Evolutionary conservation across 2,113 vertebrate genomes (phyloP).

Genomic region (Bujurquina vittata): DNA sequence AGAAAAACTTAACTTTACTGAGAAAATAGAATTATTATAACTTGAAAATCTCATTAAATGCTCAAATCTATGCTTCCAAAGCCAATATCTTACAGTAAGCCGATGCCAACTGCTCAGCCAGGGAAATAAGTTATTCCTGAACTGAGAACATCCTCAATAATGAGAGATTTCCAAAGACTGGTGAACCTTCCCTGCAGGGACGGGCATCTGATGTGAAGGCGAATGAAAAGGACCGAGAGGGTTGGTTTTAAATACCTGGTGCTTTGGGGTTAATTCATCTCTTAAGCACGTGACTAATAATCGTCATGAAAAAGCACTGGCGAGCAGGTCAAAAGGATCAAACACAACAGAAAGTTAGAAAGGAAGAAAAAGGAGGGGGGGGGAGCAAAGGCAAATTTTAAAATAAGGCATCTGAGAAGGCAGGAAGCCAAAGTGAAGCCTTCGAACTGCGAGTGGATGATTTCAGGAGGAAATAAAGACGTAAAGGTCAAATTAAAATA

Average conservation of each 20-base stretch:
- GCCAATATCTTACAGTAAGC: background rate
- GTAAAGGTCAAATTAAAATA: slow-evolving; percentile 17
- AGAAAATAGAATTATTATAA: background rate
- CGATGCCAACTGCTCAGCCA: background rate
- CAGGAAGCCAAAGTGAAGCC: slow-evolving; percentile 58
- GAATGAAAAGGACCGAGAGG: slow-evolving; percentile 39
- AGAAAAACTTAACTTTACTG: background rate
- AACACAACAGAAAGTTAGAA: slow-evolving; percentile 78
- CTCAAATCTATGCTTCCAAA: background rate
- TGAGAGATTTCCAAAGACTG: slow-evolving; percentile 16
- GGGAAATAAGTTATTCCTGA: background rate
- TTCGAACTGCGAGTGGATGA: slow-evolving; percentile 45
- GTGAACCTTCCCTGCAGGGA: slow-evolving; percentile 54
- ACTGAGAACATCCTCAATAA: background rate
- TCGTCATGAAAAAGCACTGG: slow-evolving; percentile 82
- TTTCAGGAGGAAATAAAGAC: slow-evolving; percentile 44
- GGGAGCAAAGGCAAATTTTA: background rate
- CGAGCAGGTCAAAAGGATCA: slow-evolving; percentile 76
- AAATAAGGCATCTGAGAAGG: slow-evolving; percentile 41
- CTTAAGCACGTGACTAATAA: slow-evolving; percentile 76
- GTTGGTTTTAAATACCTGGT: slow-evolving; percentile 80
- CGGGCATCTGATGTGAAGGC: slow-evolving; percentile 20
- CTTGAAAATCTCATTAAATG: background rate
- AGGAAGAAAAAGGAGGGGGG: slow-evolving; percentile 17
- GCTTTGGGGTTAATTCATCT: slow-evolving; percentile 76